phyloP scores from a whole-genome alignment of 2,797 vertebrate genomes.

The Danio choprae region DNA sequence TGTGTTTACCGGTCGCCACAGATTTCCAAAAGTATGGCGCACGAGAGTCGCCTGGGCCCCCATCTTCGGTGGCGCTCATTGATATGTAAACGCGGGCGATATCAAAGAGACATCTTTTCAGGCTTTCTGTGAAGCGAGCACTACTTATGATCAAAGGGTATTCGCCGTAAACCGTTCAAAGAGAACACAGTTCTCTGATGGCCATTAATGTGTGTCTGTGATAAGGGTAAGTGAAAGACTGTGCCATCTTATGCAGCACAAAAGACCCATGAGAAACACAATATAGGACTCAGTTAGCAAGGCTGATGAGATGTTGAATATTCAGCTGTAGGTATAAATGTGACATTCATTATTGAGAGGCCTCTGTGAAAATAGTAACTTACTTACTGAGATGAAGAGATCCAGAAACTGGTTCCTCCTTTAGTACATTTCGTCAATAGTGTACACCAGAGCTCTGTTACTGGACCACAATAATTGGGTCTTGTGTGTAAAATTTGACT shows the following conservation, averaged over 20 bases:
- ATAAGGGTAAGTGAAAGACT: conserved; percentile 63
- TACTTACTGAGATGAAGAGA: conserved; percentile 17
- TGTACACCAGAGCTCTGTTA: no score
- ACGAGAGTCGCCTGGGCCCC: conserved; percentile 36
- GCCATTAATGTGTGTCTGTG: conserved; percentile 64
- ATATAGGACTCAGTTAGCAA: conserved; percentile 53
- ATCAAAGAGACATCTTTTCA: conserved; percentile 65
- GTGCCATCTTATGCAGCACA: conserved; percentile 57
- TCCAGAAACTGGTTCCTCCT: no score
- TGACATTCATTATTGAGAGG: conserved; percentile 45
- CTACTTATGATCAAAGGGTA: conserved; percentile 67
- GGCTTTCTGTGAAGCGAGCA: conserved; percentile 62
- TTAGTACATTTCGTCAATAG: no score
- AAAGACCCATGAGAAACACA: conserved; percentile 56
- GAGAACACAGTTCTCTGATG: conserved; percentile 65
- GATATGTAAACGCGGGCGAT: conserved; percentile 66
- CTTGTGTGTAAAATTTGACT: no score
- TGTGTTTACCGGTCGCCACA: conserved; percentile 13
- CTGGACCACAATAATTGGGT: no score
- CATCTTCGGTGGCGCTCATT: conserved; percentile 58
- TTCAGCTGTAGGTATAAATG: conserved; percentile 58
- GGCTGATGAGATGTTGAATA: conserved; percentile 58
- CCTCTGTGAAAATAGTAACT: conserved; percentile 36
- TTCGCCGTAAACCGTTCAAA: conserved; percentile 63
- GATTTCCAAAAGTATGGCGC: conserved; percentile 36